Percentiles rank a stretch among this genome's conserved stretches.
Conservation (phyloP, 2,888 invertebrate genomes). For the Gortyna flavago region DNA sequence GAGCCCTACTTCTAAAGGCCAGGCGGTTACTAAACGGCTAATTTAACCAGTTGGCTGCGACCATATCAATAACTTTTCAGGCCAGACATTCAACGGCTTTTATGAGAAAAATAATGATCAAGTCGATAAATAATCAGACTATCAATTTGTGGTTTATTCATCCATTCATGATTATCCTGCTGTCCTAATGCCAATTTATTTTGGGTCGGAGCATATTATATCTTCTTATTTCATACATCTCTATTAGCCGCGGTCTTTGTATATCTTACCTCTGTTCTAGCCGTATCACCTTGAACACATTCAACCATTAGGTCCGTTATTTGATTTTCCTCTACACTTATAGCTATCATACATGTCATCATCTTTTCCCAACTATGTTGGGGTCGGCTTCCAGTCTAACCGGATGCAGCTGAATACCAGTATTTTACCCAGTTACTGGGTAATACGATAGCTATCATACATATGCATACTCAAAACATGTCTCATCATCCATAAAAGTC, state of each 20-base stretch:
- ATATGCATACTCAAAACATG: not conserved
- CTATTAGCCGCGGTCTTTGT: not conserved
- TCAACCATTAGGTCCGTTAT: not conserved
- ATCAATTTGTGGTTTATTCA: not conserved
- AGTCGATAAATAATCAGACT: not conserved
- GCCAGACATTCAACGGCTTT: not conserved
- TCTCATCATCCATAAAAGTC: no score
- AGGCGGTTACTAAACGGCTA: no score
- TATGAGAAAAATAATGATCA: not conserved
- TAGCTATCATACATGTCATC: not conserved
- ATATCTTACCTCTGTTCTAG: not conserved
- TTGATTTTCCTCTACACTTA: not conserved
- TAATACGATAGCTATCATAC: not conserved
- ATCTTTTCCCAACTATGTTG: no score
- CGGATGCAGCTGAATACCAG: no score
- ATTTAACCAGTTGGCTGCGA: no score
- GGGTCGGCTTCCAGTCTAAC: no score
- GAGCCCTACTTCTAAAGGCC: no score
- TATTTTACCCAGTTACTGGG: no score
- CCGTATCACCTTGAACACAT: not conserved
- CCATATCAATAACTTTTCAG: constrained; percentile 19
- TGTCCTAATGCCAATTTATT: not conserved
- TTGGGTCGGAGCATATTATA: not conserved
- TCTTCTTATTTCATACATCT: not conserved
- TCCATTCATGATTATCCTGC: not conserved